Evolutionary conservation across 2,113 vertebrate species (phyloP), one percentile per base, ranked within the genome.

Genomic region (Zosterops japonicus): DNA sequence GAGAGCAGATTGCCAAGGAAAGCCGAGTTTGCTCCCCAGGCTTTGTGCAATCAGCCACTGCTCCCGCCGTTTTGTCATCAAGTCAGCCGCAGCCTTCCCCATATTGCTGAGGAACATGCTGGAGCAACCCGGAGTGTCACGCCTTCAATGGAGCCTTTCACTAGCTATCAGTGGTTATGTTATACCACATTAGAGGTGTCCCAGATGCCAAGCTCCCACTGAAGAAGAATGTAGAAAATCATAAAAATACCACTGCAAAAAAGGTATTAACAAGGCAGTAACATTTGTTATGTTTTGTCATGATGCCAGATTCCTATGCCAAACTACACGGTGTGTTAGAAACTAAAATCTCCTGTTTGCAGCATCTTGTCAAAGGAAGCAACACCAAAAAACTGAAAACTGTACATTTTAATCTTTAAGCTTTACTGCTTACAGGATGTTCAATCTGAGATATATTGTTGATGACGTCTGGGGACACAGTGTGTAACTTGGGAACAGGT

Each of bases 41-140:
- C 90, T 89, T 93, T 93, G 39, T 75, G 76, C 93, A 88, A 57
- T 92, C 79, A 92, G 72, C 67, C 0, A 1, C 91, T 42, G 89
- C 84, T 94, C 83, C 91, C 0, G 8, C 36, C 16, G 17, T 86
- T 96, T 86, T 97, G 93, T 96, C 93, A 78, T 81, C 94, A 84
- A 87, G 76, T 96, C 76, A 93, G 76, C 94, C 44, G 2, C 96
- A 94, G 90, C 76, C 68, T 83, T 81, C 52, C 52, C 83, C 16
- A 1, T 68, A 9, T 20, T 89, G 49, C 68, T 3, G 8, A 80
- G 56, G 90, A 94, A 42, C 69, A 71, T 16, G 83, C 79, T 68
- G 49, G 87, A 88, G 64, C 2, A 1, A 33, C 71, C 42, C 33
- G 0, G 63, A 90, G 27, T 11, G 39, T 74, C 79, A 75, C 0